These are phyloP conservation scores for Myotis pilosus DNA, from an alignment of 2,797 vertebrate species.

Conservation along the genomic window DNA sequence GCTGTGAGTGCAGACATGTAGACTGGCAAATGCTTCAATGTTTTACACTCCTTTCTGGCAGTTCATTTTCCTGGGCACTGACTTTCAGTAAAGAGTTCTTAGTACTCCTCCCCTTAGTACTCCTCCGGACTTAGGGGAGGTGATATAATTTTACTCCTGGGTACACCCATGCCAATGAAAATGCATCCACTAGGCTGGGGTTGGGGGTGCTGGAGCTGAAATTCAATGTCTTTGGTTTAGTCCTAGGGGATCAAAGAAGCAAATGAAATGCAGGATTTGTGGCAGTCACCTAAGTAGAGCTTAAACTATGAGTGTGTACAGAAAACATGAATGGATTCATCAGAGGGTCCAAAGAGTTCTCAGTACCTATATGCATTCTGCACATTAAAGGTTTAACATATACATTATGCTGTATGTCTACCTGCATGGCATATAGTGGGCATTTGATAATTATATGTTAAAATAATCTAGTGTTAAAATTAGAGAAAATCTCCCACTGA, in stretches of 20 bases:
- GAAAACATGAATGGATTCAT: background rate
- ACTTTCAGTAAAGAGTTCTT: slow-evolving; percentile 6
- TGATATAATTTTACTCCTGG: background rate
- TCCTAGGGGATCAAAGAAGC: background rate
- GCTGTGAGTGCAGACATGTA: background rate
- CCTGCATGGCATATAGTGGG: background rate
- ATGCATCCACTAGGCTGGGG: background rate
- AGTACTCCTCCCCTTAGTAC: background rate
- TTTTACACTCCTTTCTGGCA: background rate
- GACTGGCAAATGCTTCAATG: background rate
- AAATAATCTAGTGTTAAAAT: slow-evolving; percentile 28
- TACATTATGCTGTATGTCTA: background rate
- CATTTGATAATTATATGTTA: slow-evolving; percentile 7
- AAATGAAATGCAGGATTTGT: background rate
- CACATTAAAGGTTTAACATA: background rate
- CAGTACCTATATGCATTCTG: background rate
- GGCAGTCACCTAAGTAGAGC: background rate
- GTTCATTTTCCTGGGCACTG: background rate
- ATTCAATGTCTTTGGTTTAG: background rate
- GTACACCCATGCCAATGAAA: background rate
- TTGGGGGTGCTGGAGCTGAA: background rate
- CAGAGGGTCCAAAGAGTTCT: background rate
- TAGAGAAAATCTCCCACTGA: background rate
- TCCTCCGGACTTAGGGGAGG: background rate
- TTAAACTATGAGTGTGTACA: background rate